These are phyloP conservation scores for Yponomeuta malinellus DNA, from an alignment of 2,888 invertebrate species.

Conservation along the genomic window DNA sequence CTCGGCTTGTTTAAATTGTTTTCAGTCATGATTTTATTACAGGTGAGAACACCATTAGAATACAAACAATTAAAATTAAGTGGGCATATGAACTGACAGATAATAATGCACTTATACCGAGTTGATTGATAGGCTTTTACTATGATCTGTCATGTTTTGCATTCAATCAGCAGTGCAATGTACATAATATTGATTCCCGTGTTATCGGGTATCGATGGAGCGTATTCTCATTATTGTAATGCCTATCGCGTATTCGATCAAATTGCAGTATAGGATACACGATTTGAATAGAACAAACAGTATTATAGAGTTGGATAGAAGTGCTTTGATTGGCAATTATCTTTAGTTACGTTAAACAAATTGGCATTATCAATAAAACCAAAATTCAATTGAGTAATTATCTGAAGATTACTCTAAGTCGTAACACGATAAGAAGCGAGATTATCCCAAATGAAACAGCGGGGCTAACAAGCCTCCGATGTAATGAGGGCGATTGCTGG, in stretches of 20 bases:
- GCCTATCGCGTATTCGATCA: conserved; percentile 11
- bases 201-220: conserved; percentile 4
- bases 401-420: neutral
- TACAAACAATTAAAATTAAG: conserved; percentile 32
- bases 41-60: conserved; percentile 36
- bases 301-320: neutral
- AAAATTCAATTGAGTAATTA: neutral
- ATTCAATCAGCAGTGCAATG: conserved; percentile 34
- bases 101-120: conserved; percentile 32
- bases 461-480: conserved; percentile 12
- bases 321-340: neutral
- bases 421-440: neutral
- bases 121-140: conserved; percentile 49
- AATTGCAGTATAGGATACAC: neutral
- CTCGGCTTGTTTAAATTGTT: conserved; percentile 33
- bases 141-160: conserved; percentile 42
- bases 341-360: neutral
- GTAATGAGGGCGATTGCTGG: conserved; percentile 33
- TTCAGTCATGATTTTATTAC: neutral
- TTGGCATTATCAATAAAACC: neutral
- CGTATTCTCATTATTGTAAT: conserved; percentile 10
- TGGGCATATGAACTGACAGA: conserved; percentile 40
- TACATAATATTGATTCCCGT: conserved; percentile 1
- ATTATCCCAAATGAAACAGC: conserved; percentile 1
- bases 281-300: neutral